Conservation (phyloP, 2,113 vertebrate genomes). For the human region GRCh38 chr11:19893501-19894000, state of each 20-base stretch:
- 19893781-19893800: background rate
- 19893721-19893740: background rate
- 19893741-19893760: background rate
- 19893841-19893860: background rate
- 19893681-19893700: background rate
- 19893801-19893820: background rate
- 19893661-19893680: background rate
- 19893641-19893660: background rate
- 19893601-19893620: background rate
- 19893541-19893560: background rate
- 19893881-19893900: conserved; percentile 39
- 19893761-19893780: background rate
- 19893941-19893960: conserved; percentile 1
- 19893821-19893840: background rate
- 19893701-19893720: background rate
- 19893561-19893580: background rate
- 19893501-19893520: background rate
- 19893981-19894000: background rate
- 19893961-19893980: background rate
- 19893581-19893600: background rate
- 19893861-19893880: background rate
- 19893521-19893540: background rate
- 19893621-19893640: background rate
- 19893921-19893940: background rate
- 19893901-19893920: conserved; percentile 41